Base-by-base conservation (phyloP, 2,797 vertebrate genomes). In the Neosalanx taihuensis region DNA sequence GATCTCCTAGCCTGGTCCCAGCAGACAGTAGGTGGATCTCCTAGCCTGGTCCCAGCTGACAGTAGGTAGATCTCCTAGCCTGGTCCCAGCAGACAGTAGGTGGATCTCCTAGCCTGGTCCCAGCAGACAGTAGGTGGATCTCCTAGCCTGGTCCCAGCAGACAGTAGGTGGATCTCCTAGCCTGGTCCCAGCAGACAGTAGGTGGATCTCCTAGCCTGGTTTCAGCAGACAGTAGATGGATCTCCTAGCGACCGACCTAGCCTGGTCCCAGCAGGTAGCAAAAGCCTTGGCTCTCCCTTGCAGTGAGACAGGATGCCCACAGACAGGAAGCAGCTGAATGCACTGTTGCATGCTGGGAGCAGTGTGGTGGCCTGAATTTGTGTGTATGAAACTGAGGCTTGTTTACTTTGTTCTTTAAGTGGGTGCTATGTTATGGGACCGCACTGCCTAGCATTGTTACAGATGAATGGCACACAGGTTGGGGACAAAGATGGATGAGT, bases 301-400 rank as follows among this genome's bases (percentile, higher is more conserved):
- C 74, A 70, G 75, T 85, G 86, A 86, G 81, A 83, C 84, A 83
- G 84, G 89, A 88, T 89, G 85, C 75, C 73, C 73, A 69, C 80
- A 70, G 83, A 83, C 82, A 88, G 85, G 80, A 85, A 64, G 81
- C 82, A 74, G 69, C 85, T 85, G 53, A 85, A 79, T 85, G 82
- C 6, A 15, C 73, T 30, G 77, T 76, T 68, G 82, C 83, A 31
- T 83, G 81, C 85, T 88, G 89, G 69, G 84, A 84, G 73, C 64
- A 7, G 71, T 72, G 79, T 76, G 81, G 61, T 75, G 76, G 79
- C 78, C 81, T 85, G 69, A 30, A 10, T 76, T 73, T 81, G 75
- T 70, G 37, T 30, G 41, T 46, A 15, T 29, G 20, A 29, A 7
- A 13, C 17, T 70, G 57, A 59, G 26, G 31, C 10, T n/a, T 12